Conservation (phyloP, 2,888 invertebrate species). For the Plemyria rubiginata region DNA sequence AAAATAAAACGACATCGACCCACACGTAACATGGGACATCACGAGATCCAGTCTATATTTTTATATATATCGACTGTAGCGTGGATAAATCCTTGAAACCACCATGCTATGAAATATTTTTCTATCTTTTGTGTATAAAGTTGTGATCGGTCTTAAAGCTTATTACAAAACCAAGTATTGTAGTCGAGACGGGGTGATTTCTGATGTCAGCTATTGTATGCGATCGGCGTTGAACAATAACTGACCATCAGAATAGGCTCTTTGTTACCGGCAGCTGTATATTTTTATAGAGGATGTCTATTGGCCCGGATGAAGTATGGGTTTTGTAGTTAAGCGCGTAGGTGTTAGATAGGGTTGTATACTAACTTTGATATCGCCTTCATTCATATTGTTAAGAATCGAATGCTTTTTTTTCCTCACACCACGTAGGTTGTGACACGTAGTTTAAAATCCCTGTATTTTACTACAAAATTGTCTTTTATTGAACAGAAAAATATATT, state of each 20-base stretch:
- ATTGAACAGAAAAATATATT: background rate
- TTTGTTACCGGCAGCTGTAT: slow-evolving; percentile 76
- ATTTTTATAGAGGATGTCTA: slow-evolving; percentile 71
- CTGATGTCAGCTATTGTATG: slow-evolving; percentile 73
- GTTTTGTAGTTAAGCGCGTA: slow-evolving; percentile 46
- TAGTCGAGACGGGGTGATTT: slow-evolving; percentile 70
- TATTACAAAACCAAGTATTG: slow-evolving; percentile 74
- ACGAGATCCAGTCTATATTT: slow-evolving; percentile 50
- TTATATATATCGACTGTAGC: slow-evolving; percentile 41
- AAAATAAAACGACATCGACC: slow-evolving; percentile 77
- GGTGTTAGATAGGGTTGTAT: slow-evolving; percentile 37
- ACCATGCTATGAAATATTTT: slow-evolving; percentile 48
- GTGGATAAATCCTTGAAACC: slow-evolving; percentile 51
- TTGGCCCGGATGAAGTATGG: slow-evolving; percentile 61
- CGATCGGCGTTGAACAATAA: slow-evolving; percentile 73
- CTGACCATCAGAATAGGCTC: slow-evolving; percentile 73
- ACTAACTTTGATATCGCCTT: slow-evolving; percentile 15
- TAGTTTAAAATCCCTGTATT: background rate
- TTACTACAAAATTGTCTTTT: background rate
- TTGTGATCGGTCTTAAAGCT: slow-evolving; percentile 64
- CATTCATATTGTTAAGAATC: slow-evolving; percentile 12
- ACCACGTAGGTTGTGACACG: background rate
- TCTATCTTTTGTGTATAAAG: slow-evolving; percentile 51
- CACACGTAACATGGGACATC: slow-evolving; percentile 71
- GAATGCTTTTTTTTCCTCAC: background rate